Base-by-base conservation (phyloP, 2,888 invertebrate species). In the Drosophila melanosoma region DNA sequence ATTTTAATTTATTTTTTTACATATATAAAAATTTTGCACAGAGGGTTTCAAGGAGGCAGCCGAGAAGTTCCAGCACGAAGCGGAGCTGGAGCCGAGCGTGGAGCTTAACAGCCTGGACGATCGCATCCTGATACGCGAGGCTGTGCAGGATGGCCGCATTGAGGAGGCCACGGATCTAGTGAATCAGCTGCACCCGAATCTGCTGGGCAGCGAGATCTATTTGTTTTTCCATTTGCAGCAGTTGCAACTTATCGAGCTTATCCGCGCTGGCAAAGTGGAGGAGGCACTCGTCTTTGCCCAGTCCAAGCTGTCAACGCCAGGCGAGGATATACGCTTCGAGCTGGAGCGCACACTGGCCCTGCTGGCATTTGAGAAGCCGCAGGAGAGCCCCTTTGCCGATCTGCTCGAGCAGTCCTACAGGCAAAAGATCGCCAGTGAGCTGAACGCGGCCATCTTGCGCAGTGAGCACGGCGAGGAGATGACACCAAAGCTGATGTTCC, bases 41-140 rank as follows among this genome's bases (percentile, higher is more conserved):
- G 98, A 98, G 93, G 98, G 98, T 8, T 98, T 98, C 90, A 97
- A 99, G 93, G 99, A 99, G 93, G 99, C 99, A 5, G 99, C 99
- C 0, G 96, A 99, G 86, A 99, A 98, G 92, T 99, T 99, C 93
- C 97, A 98, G 92, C 95, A 97, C 88, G 99, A 99, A 93, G 98
- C 99, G 8, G 98, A 99, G 0, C 95, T 97, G 1, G 95, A 95
- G 60, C 96, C 97, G 0, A 95, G 95, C 2, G 95, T 97, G 38
- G 97, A 97, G 86, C 93, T 97, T 32, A 97, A 97, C 90, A 97
- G 97, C 0, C 93, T 99, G 71, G 99, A 99, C 88, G 97, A 98
- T 89, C 94, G 98, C 81, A 98, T 98, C 90, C 95, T 97, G 6
- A 99, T 99, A 82, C 95, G 99, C 58, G 98, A 98, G 91, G 98